Evolutionary conservation across 2,113 vertebrate species (phyloP), one percentile per base, ranked within the genome.

Genomic region (Excalfactoria chinensis): DNA sequence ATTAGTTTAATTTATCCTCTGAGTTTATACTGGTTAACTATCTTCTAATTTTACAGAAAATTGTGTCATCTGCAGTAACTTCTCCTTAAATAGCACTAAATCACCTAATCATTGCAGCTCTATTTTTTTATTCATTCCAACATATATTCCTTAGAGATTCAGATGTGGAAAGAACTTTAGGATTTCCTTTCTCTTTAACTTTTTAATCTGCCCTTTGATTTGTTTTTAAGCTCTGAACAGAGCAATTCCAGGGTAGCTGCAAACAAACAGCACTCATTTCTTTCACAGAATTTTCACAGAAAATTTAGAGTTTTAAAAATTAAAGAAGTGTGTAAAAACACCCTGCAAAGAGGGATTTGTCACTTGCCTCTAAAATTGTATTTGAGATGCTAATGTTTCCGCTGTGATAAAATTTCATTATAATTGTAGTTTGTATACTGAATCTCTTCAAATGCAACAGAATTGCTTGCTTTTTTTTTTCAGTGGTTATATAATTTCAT

Each of bases 351-450:
- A 13, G 23, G 15, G 37, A 26, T 76, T 85, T 95, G 63, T 40
- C n/a, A 66, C 11, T 78, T 63, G 44, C 49, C 53, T 43, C 9
- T 75, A 74, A 85, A 16, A 55, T 30, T 58, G 49, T 69, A 69
- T 67, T 95, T 88, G 48, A 89, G 92, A 92, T 80, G 37, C 11
- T 84, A 73, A 88, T 60, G 7, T 43, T 86, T 87, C 68, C 72
- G 32, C 35, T 79, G 37, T 23, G 30, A 26, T 79, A 21, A 79
- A 70, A 82, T 84, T 35, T 74, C 93, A 62, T 67, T 89, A 18
- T 79, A 22, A n/a, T 53, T 37, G 7, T 46, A 76, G 26, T 75
- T 94, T 82, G 18, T 40, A 43, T 74, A 86, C 43, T 81, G n/a
- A 90, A 28, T 40, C 14, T 49, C 83, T 79, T 74, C 59, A 64